Evolutionary conservation across 37 sponge, comb jelly and placozoan genomes (phyloP), one percentile per base, ranked within the genome.

Genomic region (Halichondria panicea): DNA sequence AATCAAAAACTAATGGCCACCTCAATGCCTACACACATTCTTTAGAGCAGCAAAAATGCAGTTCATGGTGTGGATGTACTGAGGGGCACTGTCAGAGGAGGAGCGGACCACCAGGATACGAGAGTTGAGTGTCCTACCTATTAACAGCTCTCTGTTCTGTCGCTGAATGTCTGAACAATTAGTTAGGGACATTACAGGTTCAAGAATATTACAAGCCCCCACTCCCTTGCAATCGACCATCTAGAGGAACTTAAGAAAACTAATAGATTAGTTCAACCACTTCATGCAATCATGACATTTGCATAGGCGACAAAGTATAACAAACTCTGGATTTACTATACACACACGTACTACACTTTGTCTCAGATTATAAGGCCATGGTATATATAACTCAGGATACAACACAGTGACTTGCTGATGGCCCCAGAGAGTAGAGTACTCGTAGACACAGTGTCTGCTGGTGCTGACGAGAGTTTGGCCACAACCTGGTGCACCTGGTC

Each of bases 21-120:
- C n/a, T n/a, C n/a, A n/a, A n/a, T n/a, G n/a, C 38, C 80, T 5
- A 37, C 78, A 66, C 68, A 93, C 94, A 65, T 90, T 76, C 57
- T 97, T 97, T 63, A 94, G 94, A 2, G 97, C 94, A 52, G 94
- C 94, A 88, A 97, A 97, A 75, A 97, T 91, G 53, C 92, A 88
- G 82, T 94, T 97, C 92, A 97, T 91, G 1, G 69, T 91, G 3
- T 89, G 60, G 25, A 87, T 74, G 71, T 97, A 94, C 59, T 93
- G 92, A 12, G 56, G 32, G 4, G 91, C 81, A 15, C 76, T 59
- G 55, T 97, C 97, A 4, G 74, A 45, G 21, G 84, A 77, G 43
- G 84, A 58, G 53, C 71, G 72, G 15, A 94, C 63, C 21, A 94
- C 87, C 27, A 91, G 63, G 3, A 91, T 81, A 43, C 92, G 72